Base-by-base conservation (phyloP, 2,113 vertebrate genomes). In the Nannospalax galili region DNA sequence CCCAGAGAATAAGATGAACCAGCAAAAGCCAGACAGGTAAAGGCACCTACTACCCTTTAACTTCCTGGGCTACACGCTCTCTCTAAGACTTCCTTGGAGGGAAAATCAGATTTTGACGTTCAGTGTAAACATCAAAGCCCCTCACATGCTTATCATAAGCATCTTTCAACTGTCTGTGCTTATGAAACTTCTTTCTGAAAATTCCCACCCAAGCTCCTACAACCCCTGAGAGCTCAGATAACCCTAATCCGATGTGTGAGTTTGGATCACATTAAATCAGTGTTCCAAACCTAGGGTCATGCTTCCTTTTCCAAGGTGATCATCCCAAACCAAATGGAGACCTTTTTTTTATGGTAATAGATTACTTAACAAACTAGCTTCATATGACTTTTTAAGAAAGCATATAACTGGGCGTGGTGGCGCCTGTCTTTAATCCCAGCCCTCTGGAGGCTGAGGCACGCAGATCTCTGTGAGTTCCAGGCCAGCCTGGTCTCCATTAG, bases 281-380 rank as follows among this genome's bases (percentile, higher is more conserved):
- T 56, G 45, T 62, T 96, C 75, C 82, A 92, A 89, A 65, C 17
- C 40, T 69, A 48, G 0, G 42, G 65, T 70, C 73, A 79, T 58
- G 35, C 42, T 92, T 94, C 90, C 42, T 88, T 94, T 94, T 16
- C 32, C 32, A 81, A 73, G 75, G 70, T 85, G 48, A 91, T 95
- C 89, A 96, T 98, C 97, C 45, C 90, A 96, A 91, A 96, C 93
- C 88, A 86, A 97, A 96, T 84, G 90, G 95, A 95, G 84, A 89
- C 90, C 91, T 72, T 95, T 96, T 94, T 26, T 67, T 67, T 10
- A 7, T 30, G 11, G 28, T 1, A 95, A 97, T 88, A 96, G 96
- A 97, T 95, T 58, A 70, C 94, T 97, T 92, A 67, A 95, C 88
- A 95, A 94, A 96, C 84, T 93, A 58, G 87, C 67, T 97, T 95